Conservation (phyloP, 1,140 invertebrate genomes). For the Philotrypesis tridentata region DNA sequence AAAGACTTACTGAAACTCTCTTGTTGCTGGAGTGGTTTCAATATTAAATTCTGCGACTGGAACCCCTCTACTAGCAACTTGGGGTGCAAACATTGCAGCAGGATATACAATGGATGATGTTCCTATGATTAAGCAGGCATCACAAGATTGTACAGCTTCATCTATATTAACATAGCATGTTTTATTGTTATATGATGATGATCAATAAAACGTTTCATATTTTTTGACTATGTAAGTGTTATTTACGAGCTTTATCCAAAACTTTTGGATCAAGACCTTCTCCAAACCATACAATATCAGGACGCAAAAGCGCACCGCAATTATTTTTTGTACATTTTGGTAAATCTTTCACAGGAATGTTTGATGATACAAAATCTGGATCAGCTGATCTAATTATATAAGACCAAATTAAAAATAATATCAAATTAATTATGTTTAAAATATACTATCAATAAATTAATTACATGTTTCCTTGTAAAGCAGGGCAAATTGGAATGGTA, state of each 20-base stretch:
- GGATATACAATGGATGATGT: constrained; percentile 94
- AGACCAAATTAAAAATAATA: neutral
- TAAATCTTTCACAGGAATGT: constrained; percentile 80
- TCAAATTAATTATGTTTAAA: constrained; percentile 4
- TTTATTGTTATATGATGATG: constrained; percentile 20
- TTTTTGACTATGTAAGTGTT: constrained; percentile 37
- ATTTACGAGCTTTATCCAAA: constrained; percentile 78
- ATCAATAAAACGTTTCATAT: constrained; percentile 41
- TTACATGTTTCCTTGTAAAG: constrained; percentile 72
- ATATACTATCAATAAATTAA: constrained; percentile 19
- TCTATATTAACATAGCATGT: constrained; percentile 65
- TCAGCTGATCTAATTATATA: constrained; percentile 62
- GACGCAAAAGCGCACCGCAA: constrained; percentile 85
- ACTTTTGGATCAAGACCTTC: constrained; percentile 83
- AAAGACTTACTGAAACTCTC: constrained; percentile 78
- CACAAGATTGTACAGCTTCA: constrained; percentile 81
- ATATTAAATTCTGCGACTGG: constrained; percentile 94
- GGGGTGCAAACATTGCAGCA: constrained; percentile 93
- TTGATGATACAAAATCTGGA: constrained; percentile 61
- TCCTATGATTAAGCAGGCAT: constrained; percentile 88
- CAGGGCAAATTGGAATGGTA: constrained; percentile 88
- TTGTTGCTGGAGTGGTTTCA: constrained; percentile 83
- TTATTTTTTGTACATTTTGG: constrained; percentile 80
- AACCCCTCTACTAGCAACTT: constrained; percentile 83
- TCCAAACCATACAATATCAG: constrained; percentile 94